Conservation (phyloP, 2,113 vertebrate genomes). For the Formicarius rufipectus region DNA sequence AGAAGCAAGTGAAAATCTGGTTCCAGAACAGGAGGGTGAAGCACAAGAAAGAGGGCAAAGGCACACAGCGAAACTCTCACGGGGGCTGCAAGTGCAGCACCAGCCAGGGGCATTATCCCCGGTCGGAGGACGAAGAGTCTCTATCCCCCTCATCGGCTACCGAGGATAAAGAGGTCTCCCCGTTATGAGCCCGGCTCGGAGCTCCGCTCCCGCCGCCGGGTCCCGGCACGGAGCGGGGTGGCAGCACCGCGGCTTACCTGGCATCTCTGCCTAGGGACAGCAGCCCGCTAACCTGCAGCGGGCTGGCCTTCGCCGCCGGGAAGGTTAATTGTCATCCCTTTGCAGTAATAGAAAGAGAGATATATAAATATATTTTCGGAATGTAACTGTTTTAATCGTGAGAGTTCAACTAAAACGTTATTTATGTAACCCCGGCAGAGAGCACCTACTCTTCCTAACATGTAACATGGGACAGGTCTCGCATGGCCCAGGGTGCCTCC, state of each 20-base stretch:
- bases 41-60: slow-evolving; percentile 98
- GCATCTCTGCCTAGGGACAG: background rate
- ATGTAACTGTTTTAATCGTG: background rate
- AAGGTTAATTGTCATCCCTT: background rate
- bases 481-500: background rate
- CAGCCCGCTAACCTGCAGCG: background rate
- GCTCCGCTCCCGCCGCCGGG: background rate
- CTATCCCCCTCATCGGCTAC: slow-evolving; percentile 88
- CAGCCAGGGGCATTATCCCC: slow-evolving; percentile 84
- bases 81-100: slow-evolving; percentile 88
- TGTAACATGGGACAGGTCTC: background rate
- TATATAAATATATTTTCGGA: background rate
- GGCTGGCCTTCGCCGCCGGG: background rate
- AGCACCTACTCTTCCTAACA: background rate
- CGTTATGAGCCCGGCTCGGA: slow-evolving; percentile 64
- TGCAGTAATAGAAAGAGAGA: background rate
- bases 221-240: background rate
- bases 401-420: background rate
- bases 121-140: slow-evolving; percentile 96
- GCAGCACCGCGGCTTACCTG: background rate
- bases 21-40: slow-evolving; percentile 98
- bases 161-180: slow-evolving; percentile 92
- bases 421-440: background rate
- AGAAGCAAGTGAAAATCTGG: slow-evolving; percentile 99
- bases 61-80: slow-evolving; percentile 85